Evolutionary conservation across 2,797 vertebrate species (phyloP).

Genomic region (Poecilia velifera): DNA sequence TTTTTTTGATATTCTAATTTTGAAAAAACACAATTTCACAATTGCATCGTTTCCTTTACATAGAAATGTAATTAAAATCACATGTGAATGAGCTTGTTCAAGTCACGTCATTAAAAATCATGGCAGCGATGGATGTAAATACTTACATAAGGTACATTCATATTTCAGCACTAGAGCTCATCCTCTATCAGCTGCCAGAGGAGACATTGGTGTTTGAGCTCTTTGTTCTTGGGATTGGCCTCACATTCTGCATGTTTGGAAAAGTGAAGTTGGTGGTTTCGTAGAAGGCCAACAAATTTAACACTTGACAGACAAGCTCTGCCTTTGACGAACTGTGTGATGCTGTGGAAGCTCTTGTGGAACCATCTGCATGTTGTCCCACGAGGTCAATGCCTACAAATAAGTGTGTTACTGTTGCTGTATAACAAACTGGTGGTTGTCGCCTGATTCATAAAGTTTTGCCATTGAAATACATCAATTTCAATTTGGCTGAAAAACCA

Average conservation of each 20-base stretch:
- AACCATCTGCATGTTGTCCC: not conserved
- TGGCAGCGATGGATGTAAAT: not conserved
- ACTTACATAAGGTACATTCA: not conserved
- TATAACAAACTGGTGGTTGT: too few relatives aligned
- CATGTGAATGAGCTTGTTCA: not conserved
- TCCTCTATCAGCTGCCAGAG: too few relatives aligned
- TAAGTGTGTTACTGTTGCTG: not conserved
- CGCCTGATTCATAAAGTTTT: not conserved
- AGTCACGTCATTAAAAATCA: not conserved
- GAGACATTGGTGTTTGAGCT: too few relatives aligned
- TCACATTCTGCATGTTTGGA: too few relatives aligned
- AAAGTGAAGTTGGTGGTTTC: not conserved
- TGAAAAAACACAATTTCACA: not conserved
- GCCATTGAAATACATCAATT: not conserved
- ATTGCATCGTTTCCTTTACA: not conserved
- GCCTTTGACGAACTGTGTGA: not conserved
- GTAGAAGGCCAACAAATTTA: not conserved
- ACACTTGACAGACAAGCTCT: not conserved
- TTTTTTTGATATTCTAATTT: not conserved
- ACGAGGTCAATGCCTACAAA: not conserved
- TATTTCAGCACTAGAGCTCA: not conserved
- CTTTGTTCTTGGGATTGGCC: too few relatives aligned
- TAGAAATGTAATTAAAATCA: not conserved
- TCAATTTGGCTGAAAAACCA: not conserved
- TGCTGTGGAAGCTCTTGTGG: too few relatives aligned